These are phyloP conservation scores for Piprites chloris DNA, from an alignment of 2,113 vertebrate species.

Conservation along the genomic window DNA sequence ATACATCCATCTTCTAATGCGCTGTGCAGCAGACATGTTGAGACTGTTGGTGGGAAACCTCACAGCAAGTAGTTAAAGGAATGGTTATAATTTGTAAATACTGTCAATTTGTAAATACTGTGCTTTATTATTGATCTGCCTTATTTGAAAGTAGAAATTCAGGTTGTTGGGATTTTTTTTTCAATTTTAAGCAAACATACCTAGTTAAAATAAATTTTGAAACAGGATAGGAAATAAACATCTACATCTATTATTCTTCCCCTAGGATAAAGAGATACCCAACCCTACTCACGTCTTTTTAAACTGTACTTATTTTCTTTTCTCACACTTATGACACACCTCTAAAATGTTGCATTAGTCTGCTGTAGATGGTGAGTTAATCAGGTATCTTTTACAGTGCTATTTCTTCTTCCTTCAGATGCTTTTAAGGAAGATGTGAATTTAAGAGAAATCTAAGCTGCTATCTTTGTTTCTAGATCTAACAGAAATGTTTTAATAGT, in stretches of 20 bases:
- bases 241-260: not conserved
- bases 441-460: not conserved
- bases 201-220: not conserved
- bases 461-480: not conserved
- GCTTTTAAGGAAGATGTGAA: not conserved
- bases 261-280: not conserved
- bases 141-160: not conserved
- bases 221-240: not conserved
- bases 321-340: not conserved
- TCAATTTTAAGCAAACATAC: not conserved
- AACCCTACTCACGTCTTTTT: not conserved
- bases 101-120: not conserved
- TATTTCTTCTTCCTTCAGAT: not conserved
- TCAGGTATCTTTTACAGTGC: not conserved
- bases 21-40: not conserved
- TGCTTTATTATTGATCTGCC: not conserved
- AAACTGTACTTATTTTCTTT: not conserved
- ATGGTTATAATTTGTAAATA: not conserved
- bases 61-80: not conserved
- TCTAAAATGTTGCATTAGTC: not conserved
- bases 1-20: not conserved
- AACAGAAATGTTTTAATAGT: not conserved
- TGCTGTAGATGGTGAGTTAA: not conserved
- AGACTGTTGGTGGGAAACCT: not conserved
- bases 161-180: not conserved